Conservation (phyloP, 2,797 vertebrate genomes). For the Brotula barbata region DNA sequence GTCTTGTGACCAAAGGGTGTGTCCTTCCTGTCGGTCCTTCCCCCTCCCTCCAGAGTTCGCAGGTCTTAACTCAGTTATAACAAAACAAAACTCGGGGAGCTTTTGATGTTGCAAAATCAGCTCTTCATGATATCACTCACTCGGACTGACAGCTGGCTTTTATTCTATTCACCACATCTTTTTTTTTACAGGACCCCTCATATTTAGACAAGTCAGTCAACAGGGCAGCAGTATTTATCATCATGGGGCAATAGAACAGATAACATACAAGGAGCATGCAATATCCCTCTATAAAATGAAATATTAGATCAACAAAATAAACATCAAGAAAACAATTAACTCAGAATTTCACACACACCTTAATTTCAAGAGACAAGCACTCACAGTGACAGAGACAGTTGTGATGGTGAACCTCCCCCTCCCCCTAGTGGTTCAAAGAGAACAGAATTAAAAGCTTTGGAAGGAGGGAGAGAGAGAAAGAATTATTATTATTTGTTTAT, state of each 20-base stretch:
- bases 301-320: no score
- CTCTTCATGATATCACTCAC: neutral
- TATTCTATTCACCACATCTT: no score
- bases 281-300: no score
- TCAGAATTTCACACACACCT: neutral
- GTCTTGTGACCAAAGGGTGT: constrained; percentile 55
- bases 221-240: no score
- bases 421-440: constrained; percentile 48
- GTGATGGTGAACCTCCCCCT: constrained; percentile 6
- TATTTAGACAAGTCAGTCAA: no score
- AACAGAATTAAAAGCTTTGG: neutral
- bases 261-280: neutral
- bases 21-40: constrained; percentile 64
- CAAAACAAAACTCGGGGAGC: no score
- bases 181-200: no score
- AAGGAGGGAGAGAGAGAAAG: neutral
- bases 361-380: neutral
- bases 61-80: constrained; percentile 27
- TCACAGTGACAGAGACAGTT: neutral
- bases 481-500: no score
- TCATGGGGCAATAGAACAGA: constrained; percentile 3
- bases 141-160: no score
- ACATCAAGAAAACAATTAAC: no score
- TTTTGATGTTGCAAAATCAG: neutral
- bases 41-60: constrained; percentile 29